Base-by-base conservation (phyloP, 2,113 vertebrate genomes). In the Tautogolabrus adspersus region DNA sequence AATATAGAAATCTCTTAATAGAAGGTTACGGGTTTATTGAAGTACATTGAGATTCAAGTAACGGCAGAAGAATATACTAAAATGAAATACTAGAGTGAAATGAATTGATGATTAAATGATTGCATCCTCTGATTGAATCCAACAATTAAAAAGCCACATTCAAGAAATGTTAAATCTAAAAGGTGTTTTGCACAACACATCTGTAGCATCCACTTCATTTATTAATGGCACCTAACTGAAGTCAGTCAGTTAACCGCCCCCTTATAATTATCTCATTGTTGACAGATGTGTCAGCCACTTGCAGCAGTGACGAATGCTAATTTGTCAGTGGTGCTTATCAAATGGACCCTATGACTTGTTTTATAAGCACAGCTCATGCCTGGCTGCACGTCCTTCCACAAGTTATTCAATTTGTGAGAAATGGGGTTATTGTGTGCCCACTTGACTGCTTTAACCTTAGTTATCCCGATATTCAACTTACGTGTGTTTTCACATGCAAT, bases 261-360 rank as follows among this genome's bases (percentile, higher is more conserved):
- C 10, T 26, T n/a, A 38, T 5, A 5, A 38, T 8, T 38, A 38
- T 38, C 8, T 38, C 37, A 38, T 4, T 38, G 37, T 38, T 38
- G 37, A 38, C 38, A 40, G 38, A 40, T 40, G 4, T 9, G 4
- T 40, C 38, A 40, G 38, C 37, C 37, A 38, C 8, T 9, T 40
- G 1, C 38, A 40, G 38, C 38, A 40, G 38, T 9, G 38, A 40
- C 8, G 7, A 40, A 40, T 40, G 15, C 4, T 15, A 47, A 5
- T 12, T 19, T 72, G 22, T 70, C 61, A 66, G 10, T 19, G 8
- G n/a, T 44, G 64, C 44, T n/a, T 62, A 44, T 68, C 5, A 69
- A 61, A 52, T 0, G 18, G 11, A 30, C 40, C 10, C 22, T 13
- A 2, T 73, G 72, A 87, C 34, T 86, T 65, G 38, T 57, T 66